These are phyloP conservation scores for Lochmaea crataegi DNA, from an alignment of 2,888 invertebrate genomes.

Conservation along the genomic window DNA sequence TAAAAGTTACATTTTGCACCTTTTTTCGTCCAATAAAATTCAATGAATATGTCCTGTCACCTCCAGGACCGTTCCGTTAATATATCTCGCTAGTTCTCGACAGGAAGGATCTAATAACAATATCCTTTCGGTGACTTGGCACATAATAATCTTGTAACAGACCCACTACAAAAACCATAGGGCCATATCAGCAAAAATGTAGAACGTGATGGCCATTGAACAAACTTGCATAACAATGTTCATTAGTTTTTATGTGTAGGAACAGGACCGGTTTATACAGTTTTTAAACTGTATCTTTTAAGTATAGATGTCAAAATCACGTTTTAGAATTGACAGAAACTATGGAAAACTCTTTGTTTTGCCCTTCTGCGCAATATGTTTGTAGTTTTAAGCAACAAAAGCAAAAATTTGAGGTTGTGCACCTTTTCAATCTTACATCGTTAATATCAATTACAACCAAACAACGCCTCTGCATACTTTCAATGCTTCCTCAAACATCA, in stretches of 20 bases:
- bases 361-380: too few species aligned
- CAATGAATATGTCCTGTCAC: constrained; percentile 32
- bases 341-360: too few species aligned
- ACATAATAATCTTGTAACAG: constrained; percentile 42
- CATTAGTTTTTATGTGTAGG: constrained; percentile 42
- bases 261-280: not conserved
- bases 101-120: constrained; percentile 41
- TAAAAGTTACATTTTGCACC: not conserved
- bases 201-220: constrained; percentile 40
- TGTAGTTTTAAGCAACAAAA: too few species aligned
- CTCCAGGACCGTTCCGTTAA: constrained; percentile 19
- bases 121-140: constrained; percentile 38
- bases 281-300: not conserved
- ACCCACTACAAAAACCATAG: constrained; percentile 33
- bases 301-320: too few species aligned
- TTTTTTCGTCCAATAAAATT: constrained; percentile 29
- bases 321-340: too few species aligned
- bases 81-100: constrained; percentile 29
- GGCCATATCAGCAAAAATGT: constrained; percentile 35
- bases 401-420: too few species aligned
- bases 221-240: constrained; percentile 38
- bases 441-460: too few species aligned
- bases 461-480: too few species aligned
- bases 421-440: too few species aligned
- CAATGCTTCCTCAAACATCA: too few species aligned